Base-by-base conservation (phyloP, 2,113 vertebrate genomes). In the Colossoma macropomum region DNA sequence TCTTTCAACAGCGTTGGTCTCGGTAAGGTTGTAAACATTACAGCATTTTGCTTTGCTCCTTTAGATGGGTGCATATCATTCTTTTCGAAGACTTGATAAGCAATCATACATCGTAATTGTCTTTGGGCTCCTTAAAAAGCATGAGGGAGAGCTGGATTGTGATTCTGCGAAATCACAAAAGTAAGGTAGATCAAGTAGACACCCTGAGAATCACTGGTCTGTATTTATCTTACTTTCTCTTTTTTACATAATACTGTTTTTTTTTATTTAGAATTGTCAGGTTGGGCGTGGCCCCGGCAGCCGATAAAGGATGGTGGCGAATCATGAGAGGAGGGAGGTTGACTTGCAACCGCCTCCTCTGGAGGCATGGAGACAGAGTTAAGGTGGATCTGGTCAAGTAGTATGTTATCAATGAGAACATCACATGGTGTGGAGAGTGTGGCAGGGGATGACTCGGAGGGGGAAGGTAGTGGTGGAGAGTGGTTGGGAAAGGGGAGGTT, bases 361-460 rank as follows among this genome's bases (percentile, higher is more conserved):
- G 88, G 90, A 93, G 92, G 87, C 91, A 94, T 95, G 94, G 90
- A 92, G 89, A 94, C 93, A 91, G 92, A 84, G 93, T 94, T 93
- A 94, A 94, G 89, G 94, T 93, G 92, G 89, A 83, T 89, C 84
- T 89, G 84, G 91, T 90, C 89, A 89, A 91, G 92, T 94, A 93
- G 90, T 92, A 94, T 94, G 94, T 95, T 94, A 94, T 93, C 89
- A 93, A 95, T 94, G 90, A 94, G 90, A 92, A 95, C 93, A 93
- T 94, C 92, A 95, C 91, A 95, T 94, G 94, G 93, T 91, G 93
- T 91, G 91, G 90, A 91, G 91, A 92, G 93, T 91, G 93, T 89
- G 91, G 94, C 90, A 91, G 76, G 93, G 88, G 90, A 94, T 94
- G 94, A 90, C 91, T 90, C 81, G 88, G 88, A 89, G 90, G 89